Conservation (phyloP, 2,113 vertebrate species). For the Zootoca vivipara region DNA sequence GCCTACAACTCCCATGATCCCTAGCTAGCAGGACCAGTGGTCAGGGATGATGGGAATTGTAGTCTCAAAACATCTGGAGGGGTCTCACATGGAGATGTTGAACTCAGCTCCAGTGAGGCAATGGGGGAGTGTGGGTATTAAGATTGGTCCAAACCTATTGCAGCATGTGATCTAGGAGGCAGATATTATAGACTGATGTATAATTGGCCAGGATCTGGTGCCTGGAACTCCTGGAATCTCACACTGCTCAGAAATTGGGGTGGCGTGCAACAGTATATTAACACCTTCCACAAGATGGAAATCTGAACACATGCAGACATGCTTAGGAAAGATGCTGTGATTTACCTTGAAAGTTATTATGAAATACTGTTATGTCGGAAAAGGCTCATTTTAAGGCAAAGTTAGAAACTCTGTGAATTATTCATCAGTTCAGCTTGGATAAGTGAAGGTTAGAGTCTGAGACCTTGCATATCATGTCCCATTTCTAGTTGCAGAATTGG, state of each 20-base stretch:
- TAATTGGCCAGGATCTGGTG: no score
- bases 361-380: background rate
- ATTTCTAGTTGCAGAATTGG: background rate
- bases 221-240: no score
- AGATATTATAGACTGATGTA: no score
- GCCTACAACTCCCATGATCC: no score
- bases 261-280: background rate
- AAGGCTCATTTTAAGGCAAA: slow-evolving; percentile 3
- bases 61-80: no score
- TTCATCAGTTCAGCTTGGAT: background rate
- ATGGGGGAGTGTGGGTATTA: background rate
- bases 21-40: no score
- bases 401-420: slow-evolving; percentile 5
- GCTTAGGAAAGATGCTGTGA: background rate
- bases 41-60: no score
- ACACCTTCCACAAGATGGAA: background rate
- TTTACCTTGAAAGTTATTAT: background rate
- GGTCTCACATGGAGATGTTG: no score
- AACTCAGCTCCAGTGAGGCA: no score
- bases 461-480: background rate
- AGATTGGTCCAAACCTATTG: no score
- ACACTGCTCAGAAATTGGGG: no score
- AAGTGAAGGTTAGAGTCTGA: background rate
- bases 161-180: no score
- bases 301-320: background rate